Conservation (phyloP, 2,888 invertebrate genomes). For the Apotomis turbidana region DNA sequence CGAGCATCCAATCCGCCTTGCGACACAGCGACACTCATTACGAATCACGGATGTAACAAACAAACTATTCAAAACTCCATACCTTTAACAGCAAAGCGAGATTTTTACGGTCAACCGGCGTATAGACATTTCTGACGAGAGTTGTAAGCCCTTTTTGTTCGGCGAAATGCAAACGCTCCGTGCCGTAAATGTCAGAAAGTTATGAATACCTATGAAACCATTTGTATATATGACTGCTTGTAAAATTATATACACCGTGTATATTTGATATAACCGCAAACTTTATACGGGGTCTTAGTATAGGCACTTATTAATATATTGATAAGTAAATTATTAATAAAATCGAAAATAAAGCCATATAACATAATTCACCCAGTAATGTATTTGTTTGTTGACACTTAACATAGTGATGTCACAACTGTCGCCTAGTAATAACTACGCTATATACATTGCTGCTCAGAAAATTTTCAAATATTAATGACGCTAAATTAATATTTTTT, state of each 20-base stretch:
- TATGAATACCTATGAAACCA: neutral
- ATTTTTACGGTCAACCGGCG: slow-evolving; percentile 69
- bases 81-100: slow-evolving; percentile 75
- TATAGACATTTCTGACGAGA: slow-evolving; percentile 67
- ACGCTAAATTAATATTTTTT: no score
- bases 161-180: neutral
- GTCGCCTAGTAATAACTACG: no score
- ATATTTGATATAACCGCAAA: no score
- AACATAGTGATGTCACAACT: no score
- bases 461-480: no score
- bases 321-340: no score
- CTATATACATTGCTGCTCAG: no score
- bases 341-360: no score
- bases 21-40: slow-evolving; percentile 65
- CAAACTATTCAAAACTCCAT: slow-evolving; percentile 80
- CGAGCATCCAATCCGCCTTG: slow-evolving; percentile 37
- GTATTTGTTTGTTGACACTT: no score
- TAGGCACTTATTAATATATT: no score
- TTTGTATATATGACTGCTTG: neutral
- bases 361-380: neutral
- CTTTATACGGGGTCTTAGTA: no score
- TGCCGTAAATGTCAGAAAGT: neutral
- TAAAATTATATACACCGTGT: no score
- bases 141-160: slow-evolving; percentile 64
- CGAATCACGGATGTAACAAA: slow-evolving; percentile 81